These are phyloP conservation scores for Euphysa ruthae DNA, from an alignment of 30 jellyfish, hydroid and myxozoan species.

Conservation along the genomic window DNA sequence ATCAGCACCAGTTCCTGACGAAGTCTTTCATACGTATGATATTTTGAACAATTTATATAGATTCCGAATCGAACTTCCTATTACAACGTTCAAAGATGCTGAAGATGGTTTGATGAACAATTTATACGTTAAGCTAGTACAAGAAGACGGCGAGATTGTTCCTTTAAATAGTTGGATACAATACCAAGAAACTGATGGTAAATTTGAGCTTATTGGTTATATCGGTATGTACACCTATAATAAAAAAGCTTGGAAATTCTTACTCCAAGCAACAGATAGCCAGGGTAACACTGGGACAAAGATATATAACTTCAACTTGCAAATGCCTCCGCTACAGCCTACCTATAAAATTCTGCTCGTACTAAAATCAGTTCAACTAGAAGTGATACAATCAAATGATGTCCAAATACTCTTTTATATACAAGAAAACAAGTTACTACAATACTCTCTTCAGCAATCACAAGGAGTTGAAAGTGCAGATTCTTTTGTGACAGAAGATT, in stretches of 20 bases:
- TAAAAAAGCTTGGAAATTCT: not conserved
- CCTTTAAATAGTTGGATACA: constrained; percentile 46
- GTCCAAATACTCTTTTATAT: constrained; percentile 43
- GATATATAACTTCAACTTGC: constrained; percentile 2
- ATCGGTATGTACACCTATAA: not conserved
- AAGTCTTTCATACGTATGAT: not conserved
- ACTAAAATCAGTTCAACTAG: not conserved
- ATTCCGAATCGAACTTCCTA: constrained; percentile 11
- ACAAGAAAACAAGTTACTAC: constrained; percentile 8
- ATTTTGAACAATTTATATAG: not conserved
- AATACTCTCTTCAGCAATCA: not conserved
- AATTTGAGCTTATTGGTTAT: not conserved
- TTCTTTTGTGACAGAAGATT: constrained; percentile 3
- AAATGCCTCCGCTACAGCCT: constrained; percentile 5
- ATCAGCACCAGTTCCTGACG: constrained; percentile 10
- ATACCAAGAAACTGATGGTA: not conserved
- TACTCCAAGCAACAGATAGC: constrained; percentile 63
- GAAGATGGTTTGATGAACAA: constrained; percentile 41
- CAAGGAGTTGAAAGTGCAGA: constrained; percentile 10
- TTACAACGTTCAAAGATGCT: constrained; percentile 47
- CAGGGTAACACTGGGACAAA: constrained; percentile 19
- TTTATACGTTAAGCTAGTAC: constrained; percentile 16
- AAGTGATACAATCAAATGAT: constrained; percentile 10
- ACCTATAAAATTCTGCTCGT: not conserved
- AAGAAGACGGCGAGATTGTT: constrained; percentile 32